Conservation (phyloP, 2,113 vertebrate genomes). For the Anolis carolinensis region DNA sequence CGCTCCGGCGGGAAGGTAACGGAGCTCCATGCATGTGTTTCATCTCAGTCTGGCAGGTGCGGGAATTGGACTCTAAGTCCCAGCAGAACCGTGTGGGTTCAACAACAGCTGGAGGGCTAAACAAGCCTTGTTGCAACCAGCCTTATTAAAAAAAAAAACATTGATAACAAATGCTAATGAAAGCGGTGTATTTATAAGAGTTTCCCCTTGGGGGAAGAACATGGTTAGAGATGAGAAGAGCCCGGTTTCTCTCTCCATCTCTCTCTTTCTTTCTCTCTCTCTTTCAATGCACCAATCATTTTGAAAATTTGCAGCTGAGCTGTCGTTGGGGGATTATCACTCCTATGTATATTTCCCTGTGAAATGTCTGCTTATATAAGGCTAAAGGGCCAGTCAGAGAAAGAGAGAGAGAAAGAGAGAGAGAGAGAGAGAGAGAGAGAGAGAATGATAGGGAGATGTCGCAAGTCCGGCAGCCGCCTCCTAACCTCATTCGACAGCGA, state of each 20-base stretch:
- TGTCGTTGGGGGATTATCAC: slow-evolving; percentile 28
- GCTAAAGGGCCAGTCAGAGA: slow-evolving; percentile 33
- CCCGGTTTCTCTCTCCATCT: slow-evolving; percentile 35
- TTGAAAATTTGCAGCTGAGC: slow-evolving; percentile 17
- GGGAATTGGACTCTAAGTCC: no score
- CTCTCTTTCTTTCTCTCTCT: slow-evolving; percentile 1
- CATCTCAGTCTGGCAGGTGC: no score
- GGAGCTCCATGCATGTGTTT: no score
- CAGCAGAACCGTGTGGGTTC: no score
- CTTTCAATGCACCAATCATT: slow-evolving; percentile 43
- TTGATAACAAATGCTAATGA: background rate
- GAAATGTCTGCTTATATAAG: slow-evolving; percentile 43
- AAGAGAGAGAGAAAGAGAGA: slow-evolving; percentile 34
- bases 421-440: slow-evolving; percentile 24
- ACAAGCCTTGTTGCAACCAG: background rate
- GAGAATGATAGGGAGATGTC: slow-evolving; percentile 24
- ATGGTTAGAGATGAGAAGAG: slow-evolving; percentile 43
- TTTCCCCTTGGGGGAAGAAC: slow-evolving; percentile 58
- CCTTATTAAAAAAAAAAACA: background rate
- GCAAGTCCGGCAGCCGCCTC: slow-evolving; percentile 43
- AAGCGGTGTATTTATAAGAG: slow-evolving; percentile 57
- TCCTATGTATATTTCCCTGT: slow-evolving; percentile 34
- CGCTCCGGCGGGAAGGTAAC: no score
- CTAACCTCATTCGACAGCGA: slow-evolving; percentile 31
- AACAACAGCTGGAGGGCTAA: no score